Evolutionary conservation across 2,888 invertebrate genomes (phyloP), one percentile per base, ranked within the genome.

Genomic region (Acrocyrtus sp.): DNA sequence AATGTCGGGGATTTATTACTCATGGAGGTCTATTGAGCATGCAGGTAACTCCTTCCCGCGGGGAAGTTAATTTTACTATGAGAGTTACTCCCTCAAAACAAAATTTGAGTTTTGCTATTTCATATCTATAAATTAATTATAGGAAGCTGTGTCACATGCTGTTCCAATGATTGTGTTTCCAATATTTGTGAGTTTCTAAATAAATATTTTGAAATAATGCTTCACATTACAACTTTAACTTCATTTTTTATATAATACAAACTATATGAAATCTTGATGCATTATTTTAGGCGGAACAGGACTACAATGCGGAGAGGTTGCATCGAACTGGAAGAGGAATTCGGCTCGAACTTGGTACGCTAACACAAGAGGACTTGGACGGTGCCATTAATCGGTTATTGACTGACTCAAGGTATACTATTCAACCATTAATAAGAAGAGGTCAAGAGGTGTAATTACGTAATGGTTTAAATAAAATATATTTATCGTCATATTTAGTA

Each of bases 151-250:
- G 10, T 56, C 50, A 17, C 61, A 76, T 51, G 72, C 54, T 0
- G 76, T 78, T 24, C 78, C 78, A 41, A 66, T 76, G 63, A 47
- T 78, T 12, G 58, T 69, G 5, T 67, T 78, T 51, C 78, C 78
- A 0, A 67, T 78, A 10, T 75, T 76, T 60, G 74, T 70, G 47
- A 43, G 70, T 29, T 17, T 24, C 24, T 39, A 39, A 10, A 12
- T 10, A 39, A 51, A 22, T 56, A 3, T 22, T 39, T 39, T 56
- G 12, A 17, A 60, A 5, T n/a, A 27, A 15, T 29, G 8, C 17
- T 29, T 54, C 17, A 29, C 54, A 3, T n/a, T 29, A n/a, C 29
- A 29, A 27, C 26, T 54, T 47, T 5, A 8, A 17, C 47, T 6
- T 17, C 8, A 47, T n/a, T 17, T 47, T 47, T 24, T 51, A 1